phyloP scores from a whole-genome alignment of 2,113 vertebrate species.

The Coryphaenoides rupestris region DNA sequence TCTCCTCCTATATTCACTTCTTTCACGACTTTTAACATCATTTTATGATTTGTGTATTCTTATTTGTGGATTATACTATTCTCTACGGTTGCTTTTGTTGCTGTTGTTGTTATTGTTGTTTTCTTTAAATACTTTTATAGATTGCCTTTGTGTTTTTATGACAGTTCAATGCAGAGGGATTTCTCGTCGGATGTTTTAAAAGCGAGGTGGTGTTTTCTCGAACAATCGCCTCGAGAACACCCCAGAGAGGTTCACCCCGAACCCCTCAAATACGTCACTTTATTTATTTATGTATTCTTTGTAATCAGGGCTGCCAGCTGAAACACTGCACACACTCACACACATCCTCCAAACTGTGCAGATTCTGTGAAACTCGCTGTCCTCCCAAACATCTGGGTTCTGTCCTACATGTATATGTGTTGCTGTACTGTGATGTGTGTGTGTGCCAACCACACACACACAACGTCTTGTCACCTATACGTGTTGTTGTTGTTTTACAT shows the following conservation, averaged over 20 bases:
- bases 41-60: constrained; percentile 31
- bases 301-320: neutral
- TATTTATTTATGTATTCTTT: too few relatives aligned
- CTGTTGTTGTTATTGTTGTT: constrained; percentile 25
- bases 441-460: constrained; percentile 49
- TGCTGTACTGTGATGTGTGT: constrained; percentile 56
- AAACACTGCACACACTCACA: constrained; percentile 5
- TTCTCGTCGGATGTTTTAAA: constrained; percentile 49
- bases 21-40: constrained; percentile 31
- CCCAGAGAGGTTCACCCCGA: constrained; percentile 47
- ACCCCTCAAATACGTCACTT: constrained; percentile 9
- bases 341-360: constrained; percentile 21
- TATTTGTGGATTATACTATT: constrained; percentile 2
- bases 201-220: constrained; percentile 17
- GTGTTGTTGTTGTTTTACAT: constrained; percentile 54
- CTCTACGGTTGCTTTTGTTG: constrained; percentile 22
- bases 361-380: constrained; percentile 25
- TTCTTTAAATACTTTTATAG: constrained; percentile 36
- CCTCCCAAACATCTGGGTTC: constrained; percentile 43
- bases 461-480: constrained; percentile 37
- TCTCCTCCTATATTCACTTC: constrained; percentile 13
- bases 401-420: constrained; percentile 39
- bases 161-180: constrained; percentile 59
- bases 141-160: constrained; percentile 45
- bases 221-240: constrained; percentile 16